These are phyloP conservation scores for Sylvilagus floridanus DNA, from an alignment of 2,797 vertebrate species.

Conservation along the genomic window DNA sequence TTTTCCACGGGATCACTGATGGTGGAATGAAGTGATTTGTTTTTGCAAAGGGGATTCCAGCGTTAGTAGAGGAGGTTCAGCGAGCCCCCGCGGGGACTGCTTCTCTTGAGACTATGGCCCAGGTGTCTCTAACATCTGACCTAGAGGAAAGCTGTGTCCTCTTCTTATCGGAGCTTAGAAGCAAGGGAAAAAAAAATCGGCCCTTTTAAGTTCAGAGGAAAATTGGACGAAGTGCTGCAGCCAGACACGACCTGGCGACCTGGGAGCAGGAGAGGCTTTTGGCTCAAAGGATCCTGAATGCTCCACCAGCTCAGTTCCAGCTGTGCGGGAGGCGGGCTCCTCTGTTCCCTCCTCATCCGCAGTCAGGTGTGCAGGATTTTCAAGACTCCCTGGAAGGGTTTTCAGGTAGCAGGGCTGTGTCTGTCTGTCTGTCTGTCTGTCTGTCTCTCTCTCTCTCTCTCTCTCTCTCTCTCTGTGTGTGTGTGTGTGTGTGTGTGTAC, in stretches of 20 bases:
- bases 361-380: neutral
- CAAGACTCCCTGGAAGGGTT: neutral
- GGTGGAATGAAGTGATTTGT: slow-evolving; percentile 18
- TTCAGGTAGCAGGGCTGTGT: neutral
- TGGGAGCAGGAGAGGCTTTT: neutral
- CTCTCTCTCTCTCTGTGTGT: too few relatives aligned
- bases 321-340: too few relatives aligned
- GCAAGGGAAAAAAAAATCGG: neutral
- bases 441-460: too few relatives aligned
- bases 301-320: too few relatives aligned
- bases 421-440: neutral
- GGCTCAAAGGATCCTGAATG: rapidly evolving
- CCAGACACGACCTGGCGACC: neutral
- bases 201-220: neutral
- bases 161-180: slow-evolving; percentile 9
- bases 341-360: neutral
- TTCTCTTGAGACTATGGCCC: neutral
- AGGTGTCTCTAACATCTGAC: neutral
- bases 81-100: neutral
- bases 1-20: neutral
- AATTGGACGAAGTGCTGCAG: neutral
- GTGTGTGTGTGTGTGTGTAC: neutral
- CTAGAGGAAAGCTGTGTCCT: neutral
- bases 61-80: neutral
- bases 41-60: neutral